These are phyloP conservation scores for Symphodus melops DNA, from an alignment of 2,113 vertebrate genomes.

Conservation along the genomic window DNA sequence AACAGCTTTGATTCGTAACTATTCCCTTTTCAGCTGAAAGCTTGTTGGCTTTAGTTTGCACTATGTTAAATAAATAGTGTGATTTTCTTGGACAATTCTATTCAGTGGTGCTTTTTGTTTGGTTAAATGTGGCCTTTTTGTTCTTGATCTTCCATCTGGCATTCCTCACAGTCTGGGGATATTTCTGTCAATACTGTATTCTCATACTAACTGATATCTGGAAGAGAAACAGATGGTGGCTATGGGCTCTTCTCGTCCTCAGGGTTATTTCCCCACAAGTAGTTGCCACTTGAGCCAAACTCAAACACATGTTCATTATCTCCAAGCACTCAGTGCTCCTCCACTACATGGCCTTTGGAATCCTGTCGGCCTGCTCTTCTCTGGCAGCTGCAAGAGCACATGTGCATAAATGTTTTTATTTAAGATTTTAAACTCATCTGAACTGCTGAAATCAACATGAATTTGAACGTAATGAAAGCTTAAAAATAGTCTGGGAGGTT, in stretches of 20 bases:
- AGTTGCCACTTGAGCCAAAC: conserved; percentile 57
- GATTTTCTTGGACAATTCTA: no score
- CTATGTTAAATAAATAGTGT: no score
- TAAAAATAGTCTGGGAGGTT: conserved; percentile 4
- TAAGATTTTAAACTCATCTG: background rate
- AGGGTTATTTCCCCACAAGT: conserved; percentile 55
- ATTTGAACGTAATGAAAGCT: background rate
- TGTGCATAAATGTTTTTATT: conserved; percentile 15
- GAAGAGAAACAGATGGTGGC: conserved; percentile 64
- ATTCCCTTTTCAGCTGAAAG: background rate
- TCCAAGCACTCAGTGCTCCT: conserved; percentile 51
- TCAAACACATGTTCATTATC: conserved; percentile 73
- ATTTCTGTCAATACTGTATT: conserved; percentile 33
- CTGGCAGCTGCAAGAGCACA: conserved; percentile 45
- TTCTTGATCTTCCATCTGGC: conserved; percentile 39
- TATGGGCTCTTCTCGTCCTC: conserved; percentile 33
- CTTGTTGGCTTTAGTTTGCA: no score
- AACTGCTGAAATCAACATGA: background rate
- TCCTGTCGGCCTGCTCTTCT: conserved; percentile 8
- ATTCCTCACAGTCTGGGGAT: conserved; percentile 9
- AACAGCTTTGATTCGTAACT: background rate
- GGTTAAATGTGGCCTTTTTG: background rate
- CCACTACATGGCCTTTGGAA: conserved; percentile 50
- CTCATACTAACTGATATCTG: conserved; percentile 41
- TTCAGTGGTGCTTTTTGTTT: background rate